These are phyloP conservation scores for Champsocephalus gunnari DNA, from an alignment of 2,797 vertebrate species.

Conservation along the genomic window DNA sequence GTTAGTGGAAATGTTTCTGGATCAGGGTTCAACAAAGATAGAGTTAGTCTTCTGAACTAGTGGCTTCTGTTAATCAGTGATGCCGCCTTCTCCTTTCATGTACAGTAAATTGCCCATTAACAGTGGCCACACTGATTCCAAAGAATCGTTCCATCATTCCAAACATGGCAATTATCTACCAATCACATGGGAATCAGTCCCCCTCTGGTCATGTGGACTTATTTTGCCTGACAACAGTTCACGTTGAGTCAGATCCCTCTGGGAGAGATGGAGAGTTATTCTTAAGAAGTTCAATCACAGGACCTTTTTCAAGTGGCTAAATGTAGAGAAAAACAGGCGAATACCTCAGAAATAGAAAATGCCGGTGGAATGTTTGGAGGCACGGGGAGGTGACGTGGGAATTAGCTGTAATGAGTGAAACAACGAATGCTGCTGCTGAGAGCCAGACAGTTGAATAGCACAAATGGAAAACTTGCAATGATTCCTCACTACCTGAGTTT, in stretches of 20 bases:
- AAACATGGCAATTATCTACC: slow-evolving; percentile 81
- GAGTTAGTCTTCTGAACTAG: slow-evolving; percentile 53
- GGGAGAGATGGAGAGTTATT: slow-evolving; percentile 60
- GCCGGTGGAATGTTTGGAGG: slow-evolving; percentile 60
- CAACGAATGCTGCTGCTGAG: slow-evolving; percentile 58
- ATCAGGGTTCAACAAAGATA: slow-evolving; percentile 58
- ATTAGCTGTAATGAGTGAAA: slow-evolving; percentile 71
- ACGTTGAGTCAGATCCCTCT: slow-evolving; percentile 69
- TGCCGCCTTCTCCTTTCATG: slow-evolving; percentile 59
- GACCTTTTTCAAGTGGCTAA: slow-evolving; percentile 60
- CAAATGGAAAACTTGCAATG: slow-evolving; percentile 5
- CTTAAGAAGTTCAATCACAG: slow-evolving; percentile 58
- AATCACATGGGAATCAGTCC: slow-evolving; percentile 79
- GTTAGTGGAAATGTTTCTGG: slow-evolving; percentile 55
- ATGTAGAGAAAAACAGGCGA: slow-evolving; percentile 61
- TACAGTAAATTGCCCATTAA: slow-evolving; percentile 68
- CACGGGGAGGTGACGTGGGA: slow-evolving; percentile 58
- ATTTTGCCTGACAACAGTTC: slow-evolving; percentile 69
- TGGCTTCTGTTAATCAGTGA: slow-evolving; percentile 79
- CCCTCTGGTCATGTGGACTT: slow-evolving; percentile 67
- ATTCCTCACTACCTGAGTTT: background rate
- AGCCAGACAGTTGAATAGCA: slow-evolving; percentile 35
- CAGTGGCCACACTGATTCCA: slow-evolving; percentile 62
- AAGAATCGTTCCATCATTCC: slow-evolving; percentile 78
- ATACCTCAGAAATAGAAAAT: slow-evolving; percentile 68